These are phyloP conservation scores for Pelmatolapia mariae DNA, from an alignment of 2,113 vertebrate genomes.

Conservation along the genomic window DNA sequence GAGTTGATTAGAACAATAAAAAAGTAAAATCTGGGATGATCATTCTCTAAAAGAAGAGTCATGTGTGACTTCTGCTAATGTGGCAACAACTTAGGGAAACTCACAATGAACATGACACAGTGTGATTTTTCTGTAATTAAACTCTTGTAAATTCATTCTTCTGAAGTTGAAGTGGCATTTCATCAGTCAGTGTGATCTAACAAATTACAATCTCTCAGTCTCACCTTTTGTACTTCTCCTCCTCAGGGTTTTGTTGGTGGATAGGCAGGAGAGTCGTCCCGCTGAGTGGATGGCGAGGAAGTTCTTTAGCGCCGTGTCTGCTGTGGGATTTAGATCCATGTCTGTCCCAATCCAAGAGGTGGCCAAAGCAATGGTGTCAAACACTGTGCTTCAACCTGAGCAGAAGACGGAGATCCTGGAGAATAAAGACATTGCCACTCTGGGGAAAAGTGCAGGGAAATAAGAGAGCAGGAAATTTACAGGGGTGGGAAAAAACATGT, in stretches of 20 bases:
- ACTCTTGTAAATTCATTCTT: neutral
- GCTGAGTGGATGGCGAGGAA: constrained; percentile 73
- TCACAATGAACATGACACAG: neutral
- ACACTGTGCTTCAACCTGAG: constrained; percentile 61
- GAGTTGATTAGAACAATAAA: neutral
- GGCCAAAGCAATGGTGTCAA: constrained; percentile 68
- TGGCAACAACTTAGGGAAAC: neutral
- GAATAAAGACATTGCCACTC: constrained; percentile 68
- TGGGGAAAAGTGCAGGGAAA: constrained; percentile 57
- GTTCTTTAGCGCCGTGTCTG: constrained; percentile 46
- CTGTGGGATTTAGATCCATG: constrained; percentile 50
- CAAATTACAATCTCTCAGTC: neutral
- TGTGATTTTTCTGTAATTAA: neutral
- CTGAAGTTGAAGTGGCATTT: neutral
- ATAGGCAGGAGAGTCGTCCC: constrained; percentile 69
- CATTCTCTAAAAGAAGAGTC: neutral
- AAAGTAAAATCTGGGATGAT: neutral
- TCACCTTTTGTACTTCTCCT: neutral
- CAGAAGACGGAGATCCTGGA: constrained; percentile 71
- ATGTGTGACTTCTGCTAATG: neutral
- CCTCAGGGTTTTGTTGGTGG: constrained; percentile 72
- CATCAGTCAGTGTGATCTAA: neutral
- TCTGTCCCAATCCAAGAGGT: constrained; percentile 66
- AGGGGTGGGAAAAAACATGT: neutral
- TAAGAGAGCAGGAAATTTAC: neutral